Percentiles rank a stretch among this genome's conserved stretches.
phyloP scores from a whole-genome alignment of 2,797 vertebrate species.

The Gymnothorax reevesii region DNA sequence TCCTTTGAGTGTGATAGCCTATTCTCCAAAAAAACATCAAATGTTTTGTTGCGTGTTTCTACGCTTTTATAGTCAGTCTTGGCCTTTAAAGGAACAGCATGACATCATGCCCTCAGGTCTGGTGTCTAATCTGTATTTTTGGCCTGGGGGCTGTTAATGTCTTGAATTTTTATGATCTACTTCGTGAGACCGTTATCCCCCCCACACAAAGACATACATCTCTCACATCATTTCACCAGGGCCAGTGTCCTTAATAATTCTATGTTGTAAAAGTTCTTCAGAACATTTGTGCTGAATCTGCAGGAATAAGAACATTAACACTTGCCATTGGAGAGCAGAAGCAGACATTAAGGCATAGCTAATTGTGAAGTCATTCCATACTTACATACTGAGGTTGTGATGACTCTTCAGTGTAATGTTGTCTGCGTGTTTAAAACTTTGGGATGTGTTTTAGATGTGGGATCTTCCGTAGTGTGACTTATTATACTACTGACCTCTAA shows the following conservation, averaged over 20 bases:
- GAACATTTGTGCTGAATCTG: not conserved
- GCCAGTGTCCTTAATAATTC: not conserved
- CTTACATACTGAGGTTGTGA: not conserved
- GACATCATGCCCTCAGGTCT: constrained; percentile 57
- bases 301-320: not conserved
- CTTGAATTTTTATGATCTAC: constrained; percentile 50
- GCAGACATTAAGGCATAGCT: not conserved
- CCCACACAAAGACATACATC: not conserved
- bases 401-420: not conserved
- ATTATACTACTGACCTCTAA: not conserved
- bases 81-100: constrained; percentile 58
- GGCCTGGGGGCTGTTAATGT: constrained; percentile 50
- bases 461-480: not conserved
- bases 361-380: not conserved
- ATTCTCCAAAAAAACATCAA: too few relatives aligned
- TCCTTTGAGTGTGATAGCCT: too few relatives aligned
- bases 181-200: not conserved
- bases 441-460: not conserved
- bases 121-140: constrained; percentile 53
- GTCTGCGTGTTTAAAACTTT: constrained; percentile 11
- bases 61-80: constrained; percentile 42
- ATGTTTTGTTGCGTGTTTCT: constrained; percentile 41
- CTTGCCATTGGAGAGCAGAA: not conserved
- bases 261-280: not conserved
- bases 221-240: not conserved